A percentile compares a stretch with the other conserved stretches of the same genome.
Conservation (phyloP, 2,797 vertebrate genomes). For the Scomberomorus guttatus region DNA sequence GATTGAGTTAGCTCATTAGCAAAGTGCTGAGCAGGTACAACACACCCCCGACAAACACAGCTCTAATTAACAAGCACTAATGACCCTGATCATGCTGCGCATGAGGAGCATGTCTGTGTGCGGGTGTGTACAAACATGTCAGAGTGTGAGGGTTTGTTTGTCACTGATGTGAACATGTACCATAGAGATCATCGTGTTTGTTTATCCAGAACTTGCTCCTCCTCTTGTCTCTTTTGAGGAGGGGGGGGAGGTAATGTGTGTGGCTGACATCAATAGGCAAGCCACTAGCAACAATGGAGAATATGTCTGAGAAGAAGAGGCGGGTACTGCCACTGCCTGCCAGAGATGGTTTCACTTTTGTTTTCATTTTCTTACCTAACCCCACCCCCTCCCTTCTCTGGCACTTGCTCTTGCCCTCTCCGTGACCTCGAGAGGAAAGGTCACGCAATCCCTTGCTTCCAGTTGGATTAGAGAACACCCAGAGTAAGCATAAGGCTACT, state of each 20-base stretch:
- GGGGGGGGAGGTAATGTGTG: conserved; percentile 20
- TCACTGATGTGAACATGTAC: conserved; percentile 40
- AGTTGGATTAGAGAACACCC: conserved; percentile 59
- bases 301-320: not conserved
- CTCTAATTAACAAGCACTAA: conserved; percentile 83
- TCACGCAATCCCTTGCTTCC: conserved; percentile 52
- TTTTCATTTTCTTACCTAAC: not conserved
- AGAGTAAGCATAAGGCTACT: conserved; percentile 50
- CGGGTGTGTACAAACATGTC: conserved; percentile 68
- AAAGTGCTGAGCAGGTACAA: conserved; percentile 82
- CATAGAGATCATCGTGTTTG: conserved; percentile 42
- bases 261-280: conserved; percentile 35
- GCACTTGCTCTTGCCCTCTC: conserved; percentile 18
- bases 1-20: conserved; percentile 83
- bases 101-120: conserved; percentile 33
- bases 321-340: not conserved
- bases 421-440: conserved; percentile 47
- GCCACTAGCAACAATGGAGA: conserved; percentile 10
- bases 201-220: conserved; percentile 30
- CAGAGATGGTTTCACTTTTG: not conserved
- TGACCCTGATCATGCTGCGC: conserved; percentile 65
- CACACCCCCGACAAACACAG: conserved; percentile 72
- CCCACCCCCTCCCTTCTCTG: not conserved
- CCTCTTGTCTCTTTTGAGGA: conserved; percentile 26
- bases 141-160: conserved; percentile 54